Percentiles rank a stretch among this genome's conserved stretches.
Evolutionary conservation across 1,140 invertebrate species (phyloP).

Genomic region (Magallana ariakensis): DNA sequence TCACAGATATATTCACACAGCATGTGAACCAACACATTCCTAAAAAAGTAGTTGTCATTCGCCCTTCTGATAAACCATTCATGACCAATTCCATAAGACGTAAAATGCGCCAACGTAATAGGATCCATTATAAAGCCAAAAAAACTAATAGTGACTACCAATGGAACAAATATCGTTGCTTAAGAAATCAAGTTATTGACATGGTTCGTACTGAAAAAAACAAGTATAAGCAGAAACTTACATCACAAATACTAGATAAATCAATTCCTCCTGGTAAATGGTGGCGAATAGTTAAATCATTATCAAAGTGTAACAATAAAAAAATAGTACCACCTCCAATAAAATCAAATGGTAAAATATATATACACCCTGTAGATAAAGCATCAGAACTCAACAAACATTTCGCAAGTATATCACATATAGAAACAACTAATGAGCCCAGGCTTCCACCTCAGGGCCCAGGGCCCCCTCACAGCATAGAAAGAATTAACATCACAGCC

Average conservation of each 20-base stretch:
- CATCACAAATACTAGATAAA: background rate
- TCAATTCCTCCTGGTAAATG: background rate
- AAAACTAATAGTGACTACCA: background rate
- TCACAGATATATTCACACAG: background rate
- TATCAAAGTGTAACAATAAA: background rate
- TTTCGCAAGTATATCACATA: no score
- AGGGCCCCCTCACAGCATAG: background rate
- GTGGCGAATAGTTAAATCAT: slow-evolving; percentile 27
- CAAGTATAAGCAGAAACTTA: background rate
- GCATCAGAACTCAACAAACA: background rate
- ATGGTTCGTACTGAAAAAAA: background rate
- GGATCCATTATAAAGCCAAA: slow-evolving; percentile 30
- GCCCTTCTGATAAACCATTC: slow-evolving; percentile 9
- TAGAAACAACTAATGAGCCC: background rate
- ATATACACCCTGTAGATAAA: background rate
- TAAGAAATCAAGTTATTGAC: background rate
- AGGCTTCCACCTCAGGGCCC: background rate
- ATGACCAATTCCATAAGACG: slow-evolving; percentile 17
- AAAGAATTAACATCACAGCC: background rate
- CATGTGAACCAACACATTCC: slow-evolving; percentile 23
- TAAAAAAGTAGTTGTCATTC: background rate
- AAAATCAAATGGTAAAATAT: background rate
- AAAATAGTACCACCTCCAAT: background rate
- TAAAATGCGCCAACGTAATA: slow-evolving; percentile 11
- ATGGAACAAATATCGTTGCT: no score